Evolutionary conservation across 2,888 invertebrate genomes (phyloP), one percentile per base, ranked within the genome.

Genomic region (Bugulina stolonifera): DNA sequence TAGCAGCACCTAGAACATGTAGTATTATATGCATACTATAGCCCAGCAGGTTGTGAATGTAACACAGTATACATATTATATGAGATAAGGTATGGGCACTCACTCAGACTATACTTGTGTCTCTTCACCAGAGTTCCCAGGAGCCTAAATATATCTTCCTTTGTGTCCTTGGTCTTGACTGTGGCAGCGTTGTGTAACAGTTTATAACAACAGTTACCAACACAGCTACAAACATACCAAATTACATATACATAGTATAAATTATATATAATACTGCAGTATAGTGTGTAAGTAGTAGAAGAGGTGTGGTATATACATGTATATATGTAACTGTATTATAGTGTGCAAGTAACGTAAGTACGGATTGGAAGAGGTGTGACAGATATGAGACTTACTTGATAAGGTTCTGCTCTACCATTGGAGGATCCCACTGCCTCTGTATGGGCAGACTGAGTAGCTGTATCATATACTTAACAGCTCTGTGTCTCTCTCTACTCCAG

Each of bases 391-490:
- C 88, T 87, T 86, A 93, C 92, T 89, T 89, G 58, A 93, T 89
- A 87, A 93, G 93, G 77, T 89, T 89, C 80, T 92, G 91, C 79
- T 93, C 93, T 43, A 90, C 89, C 55, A 93, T 86, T 0, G 93
- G 92, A 3, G 93, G 93, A 77, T 89, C 89, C 93, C 93, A 94
- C 0, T 94, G 86, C 73, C 89, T 88, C 64, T 90, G 88, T 23
- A 94, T 81, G 1, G 90, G 90, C 74, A 90, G 86, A 76, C 90
- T 89, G 23, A 92, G 80, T 71, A 92, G 83, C 78, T 90, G 87
- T 76, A 89, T 88, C 14, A 93, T 79, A 23, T 88, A 86, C 2
- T 90, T 86, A 14, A 93, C 84, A 43, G 89, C 89, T 71, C 88
- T 87, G 74, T 89, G 88, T 74, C 90, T 88, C 76, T 90, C 90